Percentiles rank a stretch among this genome's conserved stretches.
phyloP scores from a whole-genome alignment of 2,113 vertebrate species.

The Gymnogyps californianus region DNA sequence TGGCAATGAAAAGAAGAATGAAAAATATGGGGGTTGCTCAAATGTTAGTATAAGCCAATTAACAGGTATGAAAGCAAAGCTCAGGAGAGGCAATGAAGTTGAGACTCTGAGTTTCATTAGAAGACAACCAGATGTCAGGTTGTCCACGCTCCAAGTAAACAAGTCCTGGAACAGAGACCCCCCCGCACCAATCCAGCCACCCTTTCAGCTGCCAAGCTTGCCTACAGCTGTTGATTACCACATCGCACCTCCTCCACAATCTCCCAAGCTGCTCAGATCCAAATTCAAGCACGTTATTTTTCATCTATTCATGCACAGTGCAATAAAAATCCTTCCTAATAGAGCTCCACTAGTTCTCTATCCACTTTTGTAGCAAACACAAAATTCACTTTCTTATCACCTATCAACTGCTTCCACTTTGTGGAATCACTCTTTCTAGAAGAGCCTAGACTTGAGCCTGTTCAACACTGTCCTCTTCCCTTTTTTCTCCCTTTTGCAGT shows the following conservation, averaged over 20 bases:
- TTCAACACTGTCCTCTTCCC: neutral
- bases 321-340: neutral
- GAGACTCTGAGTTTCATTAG: neutral
- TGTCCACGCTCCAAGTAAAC: neutral
- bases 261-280: neutral
- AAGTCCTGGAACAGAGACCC: neutral
- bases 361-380: neutral
- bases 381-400: neutral
- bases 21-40: neutral
- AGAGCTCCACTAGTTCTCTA: neutral
- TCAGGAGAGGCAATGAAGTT: neutral
- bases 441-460: neutral
- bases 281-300: neutral
- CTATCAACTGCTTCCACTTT: neutral
- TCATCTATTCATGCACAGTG: neutral
- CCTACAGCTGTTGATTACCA: neutral
- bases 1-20: neutral
- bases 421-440: neutral
- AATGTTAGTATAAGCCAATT: neutral
- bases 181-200: neutral
- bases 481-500: neutral
- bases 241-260: neutral
- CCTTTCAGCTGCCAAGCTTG: neutral
- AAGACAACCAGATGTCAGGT: neutral
- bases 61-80: neutral